phyloP scores from a whole-genome alignment of 2,113 vertebrate species.

The Myotis brandtii region DNA sequence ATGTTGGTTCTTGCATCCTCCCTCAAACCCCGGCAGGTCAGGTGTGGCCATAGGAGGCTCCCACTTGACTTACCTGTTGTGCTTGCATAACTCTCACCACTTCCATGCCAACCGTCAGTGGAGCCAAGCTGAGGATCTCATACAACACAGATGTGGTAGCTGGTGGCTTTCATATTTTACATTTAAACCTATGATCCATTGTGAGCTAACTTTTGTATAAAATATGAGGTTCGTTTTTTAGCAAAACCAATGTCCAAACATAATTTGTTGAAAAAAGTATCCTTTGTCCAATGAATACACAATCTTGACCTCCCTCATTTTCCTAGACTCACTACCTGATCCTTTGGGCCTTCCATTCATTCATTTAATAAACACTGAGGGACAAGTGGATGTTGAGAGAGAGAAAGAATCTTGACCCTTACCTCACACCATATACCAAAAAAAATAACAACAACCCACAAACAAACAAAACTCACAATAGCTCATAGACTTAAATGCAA shows the following conservation, averaged over 20 bases:
- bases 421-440: neutral
- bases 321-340: too few species aligned
- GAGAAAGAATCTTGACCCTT: neutral
- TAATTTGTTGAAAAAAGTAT: neutral
- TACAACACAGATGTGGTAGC: neutral
- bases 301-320: neutral
- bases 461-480: neutral
- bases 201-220: neutral
- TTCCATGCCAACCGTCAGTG: accelerated
- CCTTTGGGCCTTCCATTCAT: neutral
- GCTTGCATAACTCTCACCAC: neutral
- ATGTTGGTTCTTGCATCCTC: neutral
- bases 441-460: neutral
- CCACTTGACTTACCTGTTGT: accelerated
- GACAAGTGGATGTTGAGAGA: neutral
- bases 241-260: neutral
- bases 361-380: neutral
- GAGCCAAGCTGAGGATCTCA: neutral
- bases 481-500: neutral
- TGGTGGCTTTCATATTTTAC: neutral
- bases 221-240: neutral
- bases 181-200: neutral
- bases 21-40: too few species aligned
- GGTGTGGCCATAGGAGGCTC: neutral
- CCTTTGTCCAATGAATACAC: neutral